phyloP scores from a whole-genome alignment of 2,113 vertebrate species.

The Fulica atra region DNA sequence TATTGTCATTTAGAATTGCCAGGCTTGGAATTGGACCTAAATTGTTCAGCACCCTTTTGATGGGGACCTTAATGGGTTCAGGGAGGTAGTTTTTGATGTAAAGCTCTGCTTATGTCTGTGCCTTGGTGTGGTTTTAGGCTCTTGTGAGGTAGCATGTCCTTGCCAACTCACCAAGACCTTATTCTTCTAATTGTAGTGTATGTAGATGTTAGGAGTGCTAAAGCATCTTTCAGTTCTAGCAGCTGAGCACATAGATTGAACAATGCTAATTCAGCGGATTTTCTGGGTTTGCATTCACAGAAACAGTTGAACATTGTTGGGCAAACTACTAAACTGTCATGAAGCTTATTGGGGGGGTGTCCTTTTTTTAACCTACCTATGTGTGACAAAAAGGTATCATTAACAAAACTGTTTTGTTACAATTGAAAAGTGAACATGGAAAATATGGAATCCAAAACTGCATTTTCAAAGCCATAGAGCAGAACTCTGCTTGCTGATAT shows the following conservation, averaged over 20 bases:
- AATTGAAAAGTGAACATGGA: neutral
- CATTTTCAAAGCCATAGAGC: neutral
- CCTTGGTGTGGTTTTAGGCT: neutral
- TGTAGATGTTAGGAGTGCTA: neutral
- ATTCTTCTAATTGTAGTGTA: neutral
- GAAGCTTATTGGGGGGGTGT: accelerated
- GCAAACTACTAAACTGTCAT: neutral
- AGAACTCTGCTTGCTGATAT: neutral
- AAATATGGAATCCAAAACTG: neutral
- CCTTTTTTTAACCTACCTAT: neutral
- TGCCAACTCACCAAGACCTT: neutral
- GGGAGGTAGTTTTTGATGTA: neutral
- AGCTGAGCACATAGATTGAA: neutral
- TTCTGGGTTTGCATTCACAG: neutral
- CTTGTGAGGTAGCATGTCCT: neutral
- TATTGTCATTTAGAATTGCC: neutral
- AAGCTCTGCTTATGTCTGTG: neutral
- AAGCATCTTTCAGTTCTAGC: neutral
- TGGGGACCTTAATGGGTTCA: neutral
- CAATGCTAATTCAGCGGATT: neutral
- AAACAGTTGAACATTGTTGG: neutral
- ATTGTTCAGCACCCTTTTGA: neutral
- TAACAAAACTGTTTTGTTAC: neutral
- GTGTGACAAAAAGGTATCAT: neutral
- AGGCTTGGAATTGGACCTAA: neutral